Conservation (phyloP, 2,888 invertebrate species). For the Catocala nupta region DNA sequence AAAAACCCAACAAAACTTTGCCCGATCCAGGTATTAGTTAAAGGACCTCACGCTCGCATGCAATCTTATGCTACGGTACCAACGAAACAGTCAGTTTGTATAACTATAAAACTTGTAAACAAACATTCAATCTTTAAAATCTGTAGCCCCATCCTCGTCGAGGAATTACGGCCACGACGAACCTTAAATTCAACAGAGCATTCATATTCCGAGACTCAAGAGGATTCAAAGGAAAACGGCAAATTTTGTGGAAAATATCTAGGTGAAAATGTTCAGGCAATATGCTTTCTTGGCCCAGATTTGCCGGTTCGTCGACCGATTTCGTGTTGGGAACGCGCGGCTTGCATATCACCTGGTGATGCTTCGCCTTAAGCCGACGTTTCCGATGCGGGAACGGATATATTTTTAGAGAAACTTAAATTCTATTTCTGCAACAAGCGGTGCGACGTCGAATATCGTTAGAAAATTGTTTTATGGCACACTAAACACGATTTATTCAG, state of each 20-base stretch:
- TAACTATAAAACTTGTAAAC: too few species aligned
- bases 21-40: too few species aligned
- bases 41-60: too few species aligned
- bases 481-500: constrained; percentile 52
- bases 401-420: constrained; percentile 74
- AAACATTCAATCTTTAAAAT: too few species aligned
- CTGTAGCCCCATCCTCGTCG: too few species aligned
- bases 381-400: constrained; percentile 68
- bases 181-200: constrained; percentile 19
- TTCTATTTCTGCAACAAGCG: constrained; percentile 68
- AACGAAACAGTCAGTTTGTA: too few species aligned
- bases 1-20: too few species aligned
- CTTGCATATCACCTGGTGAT: constrained; percentile 76
- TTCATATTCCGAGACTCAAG: constrained; percentile 18
- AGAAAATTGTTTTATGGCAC: constrained; percentile 61
- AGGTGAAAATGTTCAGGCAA: constrained; percentile 68
- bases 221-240: constrained; percentile 38
- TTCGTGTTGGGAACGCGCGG: constrained; percentile 70
- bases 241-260: constrained; percentile 53
- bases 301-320: constrained; percentile 82
- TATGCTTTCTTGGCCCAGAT: constrained; percentile 80
- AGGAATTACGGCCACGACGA: background rate
- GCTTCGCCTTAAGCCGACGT: constrained; percentile 68
- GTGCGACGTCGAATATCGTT: constrained; percentile 57
- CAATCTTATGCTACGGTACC: too few species aligned